These are phyloP conservation scores for Cinclus cinclus DNA, from an alignment of 2,113 vertebrate species.

Conservation along the genomic window DNA sequence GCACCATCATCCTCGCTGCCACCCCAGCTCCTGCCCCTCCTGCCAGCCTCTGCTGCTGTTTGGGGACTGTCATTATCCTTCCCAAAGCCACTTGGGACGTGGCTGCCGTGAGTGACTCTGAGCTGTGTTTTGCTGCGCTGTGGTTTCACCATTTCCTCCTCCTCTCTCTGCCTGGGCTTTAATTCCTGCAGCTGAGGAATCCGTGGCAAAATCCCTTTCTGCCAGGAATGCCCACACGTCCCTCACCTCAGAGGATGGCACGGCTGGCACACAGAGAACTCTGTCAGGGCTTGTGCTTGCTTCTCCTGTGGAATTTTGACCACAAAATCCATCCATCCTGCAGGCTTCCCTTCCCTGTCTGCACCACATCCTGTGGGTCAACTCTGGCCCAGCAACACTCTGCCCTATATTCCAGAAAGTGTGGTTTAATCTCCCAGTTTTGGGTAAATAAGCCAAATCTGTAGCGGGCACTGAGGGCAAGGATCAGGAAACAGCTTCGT, in stretches of 20 bases:
- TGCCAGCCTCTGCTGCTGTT: neutral
- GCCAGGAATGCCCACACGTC: constrained; percentile 6
- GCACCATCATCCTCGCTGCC: neutral
- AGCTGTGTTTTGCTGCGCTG: neutral
- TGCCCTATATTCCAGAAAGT: neutral
- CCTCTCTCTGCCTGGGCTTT: neutral
- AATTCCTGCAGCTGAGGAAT: neutral
- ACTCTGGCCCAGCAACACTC: neutral
- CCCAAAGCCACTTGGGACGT: neutral
- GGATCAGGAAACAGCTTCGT: constrained; percentile 64
- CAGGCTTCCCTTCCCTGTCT: neutral
- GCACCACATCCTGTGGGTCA: neutral
- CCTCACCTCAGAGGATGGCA: neutral
- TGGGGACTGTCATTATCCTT: neutral
- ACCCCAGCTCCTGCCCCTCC: neutral
- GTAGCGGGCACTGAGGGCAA: neutral
- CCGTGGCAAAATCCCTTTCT: neutral
- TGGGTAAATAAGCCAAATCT: constrained; percentile 22
- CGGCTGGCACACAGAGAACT: neutral
- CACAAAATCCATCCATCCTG: neutral
- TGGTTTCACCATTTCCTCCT: constrained; percentile 20
- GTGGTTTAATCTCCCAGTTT: neutral
- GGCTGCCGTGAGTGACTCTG: neutral
- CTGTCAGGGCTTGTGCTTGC: neutral
- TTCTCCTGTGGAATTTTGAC: neutral